These are phyloP conservation scores for Aselliscus stoliczkanus DNA, from an alignment of 2,797 vertebrate species.

Conservation along the genomic window DNA sequence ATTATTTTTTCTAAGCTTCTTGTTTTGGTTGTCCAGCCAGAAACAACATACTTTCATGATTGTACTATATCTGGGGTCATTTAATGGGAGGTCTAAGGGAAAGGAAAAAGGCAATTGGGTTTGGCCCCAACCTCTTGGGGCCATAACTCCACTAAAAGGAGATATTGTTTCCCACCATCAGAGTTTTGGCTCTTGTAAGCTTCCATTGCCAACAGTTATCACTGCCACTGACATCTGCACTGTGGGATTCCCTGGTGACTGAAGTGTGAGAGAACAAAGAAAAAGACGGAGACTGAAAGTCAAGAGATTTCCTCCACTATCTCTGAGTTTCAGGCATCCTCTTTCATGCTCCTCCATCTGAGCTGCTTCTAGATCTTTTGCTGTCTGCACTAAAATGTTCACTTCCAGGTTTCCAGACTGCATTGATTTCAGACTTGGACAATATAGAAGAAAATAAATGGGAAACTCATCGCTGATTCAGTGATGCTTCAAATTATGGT, in stretches of 20 bases:
- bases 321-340: not conserved
- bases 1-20: not conserved
- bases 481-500: not conserved
- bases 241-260: not conserved
- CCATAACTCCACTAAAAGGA: not conserved
- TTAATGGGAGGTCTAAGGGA: not conserved
- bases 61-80: not conserved
- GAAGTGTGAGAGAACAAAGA: not conserved
- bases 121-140: not conserved
- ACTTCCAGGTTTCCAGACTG: not conserved
- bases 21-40: accelerated
- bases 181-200: not conserved
- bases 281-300: not conserved
- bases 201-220: not conserved
- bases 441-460: not conserved
- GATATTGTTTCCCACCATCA: not conserved
- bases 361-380: not conserved
- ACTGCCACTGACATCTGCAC: not conserved
- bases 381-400: not conserved
- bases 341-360: not conserved
- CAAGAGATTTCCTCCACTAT: not conserved
- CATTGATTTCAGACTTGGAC: not conserved
- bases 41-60: not conserved
- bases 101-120: not conserved
- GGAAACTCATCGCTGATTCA: not conserved